Conservation (phyloP, 2,113 vertebrate species). For the Meriones unguiculatus region DNA sequence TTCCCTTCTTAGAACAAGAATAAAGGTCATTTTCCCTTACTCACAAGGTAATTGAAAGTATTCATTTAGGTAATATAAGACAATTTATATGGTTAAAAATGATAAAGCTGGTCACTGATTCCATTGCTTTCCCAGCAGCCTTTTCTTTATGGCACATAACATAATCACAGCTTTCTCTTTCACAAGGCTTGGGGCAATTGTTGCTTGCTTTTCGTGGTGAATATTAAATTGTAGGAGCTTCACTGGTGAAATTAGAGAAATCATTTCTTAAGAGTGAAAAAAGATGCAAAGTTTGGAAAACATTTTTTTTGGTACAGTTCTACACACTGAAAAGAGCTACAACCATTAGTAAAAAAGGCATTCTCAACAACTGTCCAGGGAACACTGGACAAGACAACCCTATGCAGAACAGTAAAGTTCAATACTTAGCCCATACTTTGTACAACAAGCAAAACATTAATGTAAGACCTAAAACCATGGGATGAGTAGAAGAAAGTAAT, state of each 20-base stretch:
- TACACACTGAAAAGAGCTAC: neutral
- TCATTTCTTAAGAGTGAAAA: neutral
- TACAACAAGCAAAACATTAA: neutral
- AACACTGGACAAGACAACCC: neutral
- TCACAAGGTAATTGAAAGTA: slow-evolving; percentile 40
- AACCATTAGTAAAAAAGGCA: neutral
- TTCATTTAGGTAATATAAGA: slow-evolving; percentile 55
- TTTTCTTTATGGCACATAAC: slow-evolving; percentile 13
- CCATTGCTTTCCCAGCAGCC: neutral
- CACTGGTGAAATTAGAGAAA: neutral
- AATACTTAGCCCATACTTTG: neutral
- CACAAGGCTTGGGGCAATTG: neutral
- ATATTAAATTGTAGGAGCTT: slow-evolving; percentile 41
- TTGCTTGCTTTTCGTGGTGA: neutral
- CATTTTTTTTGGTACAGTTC: neutral
- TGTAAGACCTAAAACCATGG: neutral
- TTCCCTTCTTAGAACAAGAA: slow-evolving; percentile 34
- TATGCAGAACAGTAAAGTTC: neutral
- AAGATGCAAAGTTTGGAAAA: slow-evolving; percentile 21
- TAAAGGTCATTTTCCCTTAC: neutral
- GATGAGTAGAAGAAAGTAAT: no score
- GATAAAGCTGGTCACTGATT: slow-evolving; percentile 47
- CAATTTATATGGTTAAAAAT: slow-evolving; percentile 59
- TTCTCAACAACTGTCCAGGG: neutral
- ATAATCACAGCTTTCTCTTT: slow-evolving; percentile 18